Evolutionary conservation across 2,113 vertebrate genomes (phyloP).

Genomic region (Pseudorhombus dupliciocellatus): DNA sequence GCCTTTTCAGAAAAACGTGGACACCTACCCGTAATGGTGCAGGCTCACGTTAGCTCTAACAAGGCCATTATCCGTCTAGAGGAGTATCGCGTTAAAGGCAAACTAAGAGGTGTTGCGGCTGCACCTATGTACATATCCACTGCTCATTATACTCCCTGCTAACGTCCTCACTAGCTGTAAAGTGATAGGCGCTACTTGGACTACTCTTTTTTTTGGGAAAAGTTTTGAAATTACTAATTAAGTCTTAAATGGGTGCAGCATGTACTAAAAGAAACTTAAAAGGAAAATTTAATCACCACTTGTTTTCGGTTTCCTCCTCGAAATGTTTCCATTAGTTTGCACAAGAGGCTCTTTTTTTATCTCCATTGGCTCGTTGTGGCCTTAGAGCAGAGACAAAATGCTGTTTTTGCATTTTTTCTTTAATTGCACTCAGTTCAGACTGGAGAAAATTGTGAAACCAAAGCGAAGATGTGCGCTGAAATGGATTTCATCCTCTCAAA

Average conservation of each 20-base stretch:
- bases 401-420: conserved; percentile 31
- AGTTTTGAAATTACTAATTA: conserved; percentile 41
- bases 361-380: conserved; percentile 9
- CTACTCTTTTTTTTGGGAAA: conserved; percentile 31
- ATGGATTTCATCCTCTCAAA: conserved; percentile 34
- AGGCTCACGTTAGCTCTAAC: conserved; percentile 12
- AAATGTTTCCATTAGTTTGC: conserved; percentile 31
- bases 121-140: conserved; percentile 21
- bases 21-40: conserved; percentile 25
- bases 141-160: conserved; percentile 34
- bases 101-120: conserved; percentile 28
- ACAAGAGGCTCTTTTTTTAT: conserved; percentile 2
- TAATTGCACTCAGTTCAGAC: conserved; percentile 33
- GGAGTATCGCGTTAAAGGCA: conserved; percentile 35
- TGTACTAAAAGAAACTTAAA: conserved; percentile 30
- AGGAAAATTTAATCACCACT: conserved; percentile 36
- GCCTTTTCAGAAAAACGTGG: conserved; percentile 4
- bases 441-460: conserved; percentile 16
- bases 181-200: conserved; percentile 20
- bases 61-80: conserved; percentile 20
- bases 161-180: conserved; percentile 11
- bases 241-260: conserved; percentile 27
- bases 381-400: conserved; percentile 19
- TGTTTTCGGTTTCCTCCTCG: conserved; percentile 31
- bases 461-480: conserved; percentile 2